A percentile compares a stretch with the other conserved stretches of the same genome.
phyloP scores from a whole-genome alignment of 2,797 vertebrate genomes.

The Cuniculus paca region DNA sequence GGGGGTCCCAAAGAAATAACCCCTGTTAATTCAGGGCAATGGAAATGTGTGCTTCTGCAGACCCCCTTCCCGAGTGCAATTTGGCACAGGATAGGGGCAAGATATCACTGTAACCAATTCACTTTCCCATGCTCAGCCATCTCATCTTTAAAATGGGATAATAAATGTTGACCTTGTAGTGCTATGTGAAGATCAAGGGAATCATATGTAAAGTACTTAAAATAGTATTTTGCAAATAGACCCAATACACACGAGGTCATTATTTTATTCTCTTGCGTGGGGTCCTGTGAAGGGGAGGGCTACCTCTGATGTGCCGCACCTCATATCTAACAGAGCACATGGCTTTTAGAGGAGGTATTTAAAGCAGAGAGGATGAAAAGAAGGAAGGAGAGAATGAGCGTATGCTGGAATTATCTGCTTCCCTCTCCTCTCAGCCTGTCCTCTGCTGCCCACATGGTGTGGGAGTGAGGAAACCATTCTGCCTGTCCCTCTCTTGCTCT shows the following conservation, averaged over 20 bases:
- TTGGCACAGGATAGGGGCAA: background rate
- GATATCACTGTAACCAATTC: background rate
- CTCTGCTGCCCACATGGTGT: background rate
- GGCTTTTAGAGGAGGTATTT: background rate
- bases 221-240: background rate
- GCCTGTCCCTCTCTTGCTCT: background rate
- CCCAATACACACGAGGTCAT: background rate
- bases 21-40: background rate
- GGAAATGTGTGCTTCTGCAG: background rate
- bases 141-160: background rate
- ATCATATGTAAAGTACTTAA: accelerated
- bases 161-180: accelerated
- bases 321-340: background rate
- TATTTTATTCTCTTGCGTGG: background rate
- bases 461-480: background rate
- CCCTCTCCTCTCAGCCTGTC: background rate
- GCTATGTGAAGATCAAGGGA: background rate
- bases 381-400: accelerated
- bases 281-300: background rate
- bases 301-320: background rate
- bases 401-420: background rate
- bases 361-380: background rate
- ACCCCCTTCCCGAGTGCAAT: background rate
- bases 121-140: background rate
- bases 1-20: background rate